phyloP scores from a whole-genome alignment of 2,888 invertebrate genomes.

The Lochmaea crataegi region DNA sequence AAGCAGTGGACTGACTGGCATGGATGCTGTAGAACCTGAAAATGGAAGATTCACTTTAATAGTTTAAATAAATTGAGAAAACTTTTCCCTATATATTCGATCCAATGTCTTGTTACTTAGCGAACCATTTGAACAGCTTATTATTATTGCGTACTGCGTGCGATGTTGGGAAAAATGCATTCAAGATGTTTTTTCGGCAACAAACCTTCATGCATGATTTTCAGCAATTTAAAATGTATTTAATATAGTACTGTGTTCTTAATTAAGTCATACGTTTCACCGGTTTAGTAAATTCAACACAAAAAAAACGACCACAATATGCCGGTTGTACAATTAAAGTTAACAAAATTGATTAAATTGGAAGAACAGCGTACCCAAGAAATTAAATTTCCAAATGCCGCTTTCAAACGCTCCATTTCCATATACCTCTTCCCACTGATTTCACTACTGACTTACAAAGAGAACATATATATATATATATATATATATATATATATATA shows the following conservation, averaged over 20 bases:
- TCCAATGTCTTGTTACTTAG: no score
- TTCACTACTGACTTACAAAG: constrained; percentile 26
- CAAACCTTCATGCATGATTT: no score
- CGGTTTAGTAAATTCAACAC: background rate
- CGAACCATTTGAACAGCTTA: no score
- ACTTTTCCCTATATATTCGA: no score
- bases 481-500: no score
- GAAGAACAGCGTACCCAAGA: constrained; percentile 25
- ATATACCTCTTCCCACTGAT: background rate
- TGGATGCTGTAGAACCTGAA: constrained; percentile 73
- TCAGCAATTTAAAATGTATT: no score
- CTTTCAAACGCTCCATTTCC: background rate
- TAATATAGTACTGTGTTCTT: background rate
- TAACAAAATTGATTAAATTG: constrained; percentile 23
- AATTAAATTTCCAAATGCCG: constrained; percentile 28
- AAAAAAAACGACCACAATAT: background rate
- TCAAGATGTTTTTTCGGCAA: no score
- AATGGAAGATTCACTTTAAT: constrained; percentile 21
- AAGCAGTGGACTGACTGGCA: constrained; percentile 79
- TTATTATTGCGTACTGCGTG: no score
- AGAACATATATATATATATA: constrained; percentile 17
- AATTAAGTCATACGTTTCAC: background rate
- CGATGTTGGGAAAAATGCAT: no score
- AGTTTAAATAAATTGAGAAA: no score
- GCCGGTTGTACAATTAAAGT: constrained; percentile 27